Percentiles rank a stretch among this genome's conserved stretches.
phyloP scores from a whole-genome alignment of 37 sponge, comb jelly and placozoan species.

The Ianthella basta region DNA sequence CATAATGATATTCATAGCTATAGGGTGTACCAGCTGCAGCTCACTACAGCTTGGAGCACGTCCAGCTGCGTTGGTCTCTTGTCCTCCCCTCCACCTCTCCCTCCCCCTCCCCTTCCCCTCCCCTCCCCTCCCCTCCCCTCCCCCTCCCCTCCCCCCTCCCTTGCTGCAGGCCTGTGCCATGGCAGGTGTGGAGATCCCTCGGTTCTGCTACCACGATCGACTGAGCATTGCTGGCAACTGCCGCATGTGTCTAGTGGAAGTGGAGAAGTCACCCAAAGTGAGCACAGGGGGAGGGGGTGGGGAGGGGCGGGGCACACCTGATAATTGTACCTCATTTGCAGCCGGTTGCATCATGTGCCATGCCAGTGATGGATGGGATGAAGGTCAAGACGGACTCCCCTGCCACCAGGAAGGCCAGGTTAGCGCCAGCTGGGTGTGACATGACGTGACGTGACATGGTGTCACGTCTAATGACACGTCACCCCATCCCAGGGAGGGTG shows the following conservation, averaged over 20 bases:
- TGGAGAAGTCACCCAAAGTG: constrained; percentile 93
- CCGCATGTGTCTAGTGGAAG: constrained; percentile 97
- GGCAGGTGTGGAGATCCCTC: constrained; percentile 93
- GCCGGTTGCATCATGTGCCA: constrained; percentile 95
- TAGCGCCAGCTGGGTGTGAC: background rate
- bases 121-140: background rate
- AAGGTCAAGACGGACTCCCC: constrained; percentile 90
- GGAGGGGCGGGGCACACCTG: background rate
- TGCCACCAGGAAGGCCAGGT: constrained; percentile 86
- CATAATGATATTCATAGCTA: background rate
- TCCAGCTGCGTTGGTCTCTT: background rate
- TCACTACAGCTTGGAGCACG: too few species aligned
- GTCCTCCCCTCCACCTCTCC: too few species aligned
- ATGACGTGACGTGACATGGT: too few species aligned
- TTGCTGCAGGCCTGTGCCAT: constrained; percentile 79
- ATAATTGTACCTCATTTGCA: constrained; percentile 7
- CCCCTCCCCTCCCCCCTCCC: background rate
- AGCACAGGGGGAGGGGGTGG: background rate
- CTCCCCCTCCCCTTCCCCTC: background rate
- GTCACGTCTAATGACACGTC: too few species aligned
- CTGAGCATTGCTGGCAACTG: constrained; percentile 98
- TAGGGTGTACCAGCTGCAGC: background rate
- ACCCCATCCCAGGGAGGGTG: constrained; percentile 79
- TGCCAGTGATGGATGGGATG: constrained; percentile 95
- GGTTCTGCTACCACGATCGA: constrained; percentile 97